Conservation (phyloP, 2,113 vertebrate species). For the Delphinus delphis region DNA sequence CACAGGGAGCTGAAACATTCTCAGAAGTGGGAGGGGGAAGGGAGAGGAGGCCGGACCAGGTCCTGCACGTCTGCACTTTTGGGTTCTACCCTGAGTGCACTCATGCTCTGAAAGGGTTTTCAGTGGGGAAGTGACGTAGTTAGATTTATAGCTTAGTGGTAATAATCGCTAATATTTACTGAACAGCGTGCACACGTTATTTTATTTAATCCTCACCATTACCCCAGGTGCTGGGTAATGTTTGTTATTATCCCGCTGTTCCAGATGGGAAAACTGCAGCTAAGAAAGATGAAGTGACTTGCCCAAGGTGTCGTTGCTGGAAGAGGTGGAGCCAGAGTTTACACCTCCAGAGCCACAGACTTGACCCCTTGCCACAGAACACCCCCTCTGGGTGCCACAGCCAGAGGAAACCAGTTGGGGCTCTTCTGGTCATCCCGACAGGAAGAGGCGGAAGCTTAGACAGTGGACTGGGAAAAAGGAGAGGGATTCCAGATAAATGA, state of each 20-base stretch:
- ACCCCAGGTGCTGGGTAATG: background rate
- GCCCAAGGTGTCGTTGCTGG: background rate
- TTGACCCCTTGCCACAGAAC: no score
- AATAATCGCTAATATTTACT: fast-evolving
- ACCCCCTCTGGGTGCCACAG: no score
- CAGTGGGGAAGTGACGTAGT: background rate
- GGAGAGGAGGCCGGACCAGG: background rate
- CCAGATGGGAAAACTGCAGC: background rate
- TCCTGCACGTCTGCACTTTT: fast-evolving
- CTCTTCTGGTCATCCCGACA: background rate
- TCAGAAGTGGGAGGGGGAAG: background rate
- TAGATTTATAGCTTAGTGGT: fast-evolving
- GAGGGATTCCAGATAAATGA: background rate
- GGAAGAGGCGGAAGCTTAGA: background rate
- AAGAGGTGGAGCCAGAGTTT: no score
- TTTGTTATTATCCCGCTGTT: background rate
- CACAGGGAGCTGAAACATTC: background rate
- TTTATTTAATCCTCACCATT: background rate
- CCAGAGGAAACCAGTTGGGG: background rate
- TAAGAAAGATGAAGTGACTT: background rate
- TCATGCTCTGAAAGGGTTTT: background rate
- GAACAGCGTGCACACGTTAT: fast-evolving
- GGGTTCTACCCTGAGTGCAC: background rate
- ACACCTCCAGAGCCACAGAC: background rate
- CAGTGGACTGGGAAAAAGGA: background rate